Evolutionary conservation across 2,888 invertebrate species (phyloP), one percentile per base, ranked within the genome.

Genomic region (Drosophila prolongata): DNA sequence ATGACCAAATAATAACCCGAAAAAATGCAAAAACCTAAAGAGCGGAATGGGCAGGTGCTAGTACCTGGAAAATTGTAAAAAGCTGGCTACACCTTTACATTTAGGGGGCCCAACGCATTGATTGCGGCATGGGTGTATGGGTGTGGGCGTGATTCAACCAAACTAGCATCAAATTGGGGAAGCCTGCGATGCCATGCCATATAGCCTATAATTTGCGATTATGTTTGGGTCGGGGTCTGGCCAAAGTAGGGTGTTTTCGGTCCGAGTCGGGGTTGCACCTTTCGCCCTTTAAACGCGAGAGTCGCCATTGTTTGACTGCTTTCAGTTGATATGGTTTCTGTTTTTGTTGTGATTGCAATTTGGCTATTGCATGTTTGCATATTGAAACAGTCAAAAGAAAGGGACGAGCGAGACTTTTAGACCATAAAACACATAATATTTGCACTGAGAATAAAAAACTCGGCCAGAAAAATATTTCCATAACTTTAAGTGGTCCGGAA

Each of bases 151-250:
- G 46, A 50, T 42, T 53, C 40, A 50, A 52, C 54, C 68, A 65
- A 81, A 79, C 77, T 83, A 85, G 79, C 79, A 77, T 80, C 46
- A 68, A 67, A 70, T 56, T 58, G 66, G 62, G 66, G 70, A 14
- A 47, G 70, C 65, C 75, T 59, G 64, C 64, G 69, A 44, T 72
- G 65, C 67, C 78, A 69, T 68, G 82, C 80, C 71, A 87, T 80
- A 75, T 75, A 86, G 74, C 85, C 87, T 84, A 84, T 86, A 85
- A 86, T 85, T 85, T 85, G 85, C 85, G 85, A 86, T 85, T 85
- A 85, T 85, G 87, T 84, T 83, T 68, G 76, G 82, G 85, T 69
- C 70, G 35, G 56, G 14, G 19, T 9, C 46, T 49, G 49, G 49
- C 10, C 53, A 34, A 50, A 46, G 24, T 47, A 30, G 46, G 57